Percentiles rank a stretch among this genome's conserved stretches.
Evolutionary conservation across 2,888 invertebrate species (phyloP).

Genomic region (Lamellibrachia columna): DNA sequence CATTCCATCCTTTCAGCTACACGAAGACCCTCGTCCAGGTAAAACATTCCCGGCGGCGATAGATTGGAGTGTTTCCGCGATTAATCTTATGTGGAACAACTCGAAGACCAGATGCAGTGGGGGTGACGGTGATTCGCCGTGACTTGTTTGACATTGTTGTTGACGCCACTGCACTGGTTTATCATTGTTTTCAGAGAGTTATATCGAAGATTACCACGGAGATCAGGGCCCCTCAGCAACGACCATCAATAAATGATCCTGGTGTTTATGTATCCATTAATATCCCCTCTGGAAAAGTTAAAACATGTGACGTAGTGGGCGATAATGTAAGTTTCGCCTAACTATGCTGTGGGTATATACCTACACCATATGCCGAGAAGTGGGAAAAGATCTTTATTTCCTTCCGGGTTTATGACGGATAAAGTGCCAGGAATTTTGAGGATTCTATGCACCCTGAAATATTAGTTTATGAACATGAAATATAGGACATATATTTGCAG

Average conservation of each 20-base stretch:
- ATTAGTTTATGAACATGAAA: not conserved
- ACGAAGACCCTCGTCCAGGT: conserved; percentile 37
- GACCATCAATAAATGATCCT: not conserved
- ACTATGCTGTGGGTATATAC: not conserved
- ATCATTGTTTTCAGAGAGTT: not conserved
- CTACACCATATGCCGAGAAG: not conserved
- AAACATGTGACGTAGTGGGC: not conserved
- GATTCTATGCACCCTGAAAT: not conserved
- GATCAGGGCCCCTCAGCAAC: not conserved
- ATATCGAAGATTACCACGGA: not conserved
- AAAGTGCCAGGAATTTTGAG: not conserved
- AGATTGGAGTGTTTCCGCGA: not conserved
- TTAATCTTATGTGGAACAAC: not conserved
- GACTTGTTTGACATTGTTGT: conserved; percentile 6
- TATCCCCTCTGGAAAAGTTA: not conserved
- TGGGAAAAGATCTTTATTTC: not conserved
- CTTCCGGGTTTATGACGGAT: not conserved
- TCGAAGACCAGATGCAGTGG: not conserved
- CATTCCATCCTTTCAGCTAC: conserved; percentile 36
- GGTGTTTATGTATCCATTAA: not conserved
- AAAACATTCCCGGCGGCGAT: not conserved
- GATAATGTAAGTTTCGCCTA: not conserved
- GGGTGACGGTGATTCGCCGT: not conserved
- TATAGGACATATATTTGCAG: not conserved
- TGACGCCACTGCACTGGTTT: not conserved